Conservation (phyloP, 2,888 invertebrate species). For the Hypsopygia costalis region DNA sequence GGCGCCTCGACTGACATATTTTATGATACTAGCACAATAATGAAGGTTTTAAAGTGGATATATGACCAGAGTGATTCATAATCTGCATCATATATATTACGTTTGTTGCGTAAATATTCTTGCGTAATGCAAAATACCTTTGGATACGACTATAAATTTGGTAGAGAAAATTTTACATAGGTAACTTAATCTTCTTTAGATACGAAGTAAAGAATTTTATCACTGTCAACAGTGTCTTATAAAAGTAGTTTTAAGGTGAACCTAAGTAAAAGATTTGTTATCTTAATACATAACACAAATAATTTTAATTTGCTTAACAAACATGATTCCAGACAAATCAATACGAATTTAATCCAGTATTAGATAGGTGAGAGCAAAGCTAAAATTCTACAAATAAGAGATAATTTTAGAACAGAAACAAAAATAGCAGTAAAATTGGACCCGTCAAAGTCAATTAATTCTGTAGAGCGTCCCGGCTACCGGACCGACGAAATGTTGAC, state of each 20-base stretch:
- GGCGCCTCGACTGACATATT: conserved; percentile 19
- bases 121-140: conserved; percentile 1
- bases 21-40: conserved; percentile 18
- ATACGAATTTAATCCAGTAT: too few relatives aligned
- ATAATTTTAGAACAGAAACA: conserved; percentile 14
- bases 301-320: too few relatives aligned
- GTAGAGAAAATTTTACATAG: too few relatives aligned
- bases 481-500: conserved; percentile 28
- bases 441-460: conserved; percentile 27
- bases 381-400: background rate
- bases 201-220: too few relatives aligned
- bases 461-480: conserved; percentile 20
- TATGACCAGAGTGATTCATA: conserved; percentile 14
- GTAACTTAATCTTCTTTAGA: too few relatives aligned
- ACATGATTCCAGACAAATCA: too few relatives aligned
- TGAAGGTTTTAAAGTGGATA: conserved; percentile 13
- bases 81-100: background rate
- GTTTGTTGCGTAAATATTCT: conserved; percentile 2
- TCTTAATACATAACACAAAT: too few relatives aligned
- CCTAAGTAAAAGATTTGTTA: too few relatives aligned
- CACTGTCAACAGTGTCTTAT: too few relatives aligned
- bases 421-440: conserved; percentile 11
- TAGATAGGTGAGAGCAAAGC: background rate
- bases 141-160: background rate
- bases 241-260: too few relatives aligned